Evolutionary conservation across 2,888 invertebrate genomes (phyloP).

Genomic region (Drosophila neoperkinsi): DNA sequence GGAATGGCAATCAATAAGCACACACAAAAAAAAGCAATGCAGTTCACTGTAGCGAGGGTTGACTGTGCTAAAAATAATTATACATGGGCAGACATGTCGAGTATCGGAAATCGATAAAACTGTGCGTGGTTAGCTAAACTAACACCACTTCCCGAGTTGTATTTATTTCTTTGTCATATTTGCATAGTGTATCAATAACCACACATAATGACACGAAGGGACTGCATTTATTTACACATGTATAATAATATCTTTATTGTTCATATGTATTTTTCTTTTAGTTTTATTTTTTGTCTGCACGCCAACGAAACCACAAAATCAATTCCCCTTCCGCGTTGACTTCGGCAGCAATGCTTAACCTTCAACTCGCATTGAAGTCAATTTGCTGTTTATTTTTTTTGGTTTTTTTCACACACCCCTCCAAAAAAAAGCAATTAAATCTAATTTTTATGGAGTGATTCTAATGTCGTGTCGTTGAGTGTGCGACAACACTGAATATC

Average conservation of each 20-base stretch:
- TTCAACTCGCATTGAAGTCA: conserved; percentile 80
- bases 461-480: conserved; percentile 59
- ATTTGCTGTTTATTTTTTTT: conserved; percentile 47
- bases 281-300: conserved; percentile 11
- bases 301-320: conserved; percentile 40
- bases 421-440: conserved; percentile 59
- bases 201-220: conserved; percentile 27
- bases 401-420: conserved; percentile 38
- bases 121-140: conserved; percentile 8
- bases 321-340: conserved; percentile 51
- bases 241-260: conserved; percentile 35
- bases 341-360: conserved; percentile 61
- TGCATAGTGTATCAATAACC: conserved; percentile 30
- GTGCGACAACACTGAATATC: conserved; percentile 43
- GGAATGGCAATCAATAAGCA: conserved; percentile 7
- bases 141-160: conserved; percentile 41
- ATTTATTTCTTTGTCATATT: conserved; percentile 15
- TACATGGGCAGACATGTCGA: not conserved
- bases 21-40: not conserved
- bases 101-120: conserved; percentile 52
- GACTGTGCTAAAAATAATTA: not conserved
- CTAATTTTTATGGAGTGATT: conserved; percentile 69
- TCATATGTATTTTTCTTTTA: conserved; percentile 16
- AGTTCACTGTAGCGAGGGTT: not conserved
- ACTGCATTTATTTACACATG: conserved; percentile 48